A percentile compares a stretch with the other conserved stretches of the same genome.
Conservation (phyloP, 2,113 vertebrate species). For the Orycteropus afer region DNA sequence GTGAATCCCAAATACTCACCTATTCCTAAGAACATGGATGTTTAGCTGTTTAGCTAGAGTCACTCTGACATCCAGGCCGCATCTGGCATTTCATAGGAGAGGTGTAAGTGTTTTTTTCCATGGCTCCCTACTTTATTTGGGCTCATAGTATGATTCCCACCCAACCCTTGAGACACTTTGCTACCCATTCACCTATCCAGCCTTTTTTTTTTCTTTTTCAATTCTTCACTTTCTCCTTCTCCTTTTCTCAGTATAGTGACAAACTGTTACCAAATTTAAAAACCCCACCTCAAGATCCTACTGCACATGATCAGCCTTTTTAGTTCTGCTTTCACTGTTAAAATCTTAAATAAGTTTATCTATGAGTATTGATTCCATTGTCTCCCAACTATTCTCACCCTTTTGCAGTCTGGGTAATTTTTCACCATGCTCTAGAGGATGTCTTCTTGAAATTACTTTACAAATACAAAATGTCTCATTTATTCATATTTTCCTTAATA, state of each 20-base stretch:
- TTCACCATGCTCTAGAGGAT: neutral
- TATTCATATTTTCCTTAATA: neutral
- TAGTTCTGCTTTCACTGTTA: neutral
- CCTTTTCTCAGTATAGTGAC: neutral
- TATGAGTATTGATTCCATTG: neutral
- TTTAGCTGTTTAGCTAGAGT: neutral
- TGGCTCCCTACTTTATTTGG: rapidly evolving
- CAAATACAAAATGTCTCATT: neutral
- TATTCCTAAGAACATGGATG: neutral
- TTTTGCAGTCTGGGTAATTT: neutral
- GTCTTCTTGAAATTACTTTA: neutral
- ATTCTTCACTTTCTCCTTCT: neutral
- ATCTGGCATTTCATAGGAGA: rapidly evolving
- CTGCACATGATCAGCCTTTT: neutral
- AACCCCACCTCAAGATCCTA: neutral
- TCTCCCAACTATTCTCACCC: neutral
- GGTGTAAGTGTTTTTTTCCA: neutral
- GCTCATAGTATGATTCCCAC: rapidly evolving
- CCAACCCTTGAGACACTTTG: rapidly evolving
- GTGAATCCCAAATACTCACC: neutral
- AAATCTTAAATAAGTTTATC: neutral
- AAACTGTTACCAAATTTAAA: neutral
- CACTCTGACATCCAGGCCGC: neutral
- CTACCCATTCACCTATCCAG: neutral
- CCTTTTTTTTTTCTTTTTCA: neutral